Evolutionary conservation across 1,140 invertebrate genomes (phyloP), one percentile per base, ranked within the genome.

Genomic region (Lysiphlebus fabarum): DNA sequence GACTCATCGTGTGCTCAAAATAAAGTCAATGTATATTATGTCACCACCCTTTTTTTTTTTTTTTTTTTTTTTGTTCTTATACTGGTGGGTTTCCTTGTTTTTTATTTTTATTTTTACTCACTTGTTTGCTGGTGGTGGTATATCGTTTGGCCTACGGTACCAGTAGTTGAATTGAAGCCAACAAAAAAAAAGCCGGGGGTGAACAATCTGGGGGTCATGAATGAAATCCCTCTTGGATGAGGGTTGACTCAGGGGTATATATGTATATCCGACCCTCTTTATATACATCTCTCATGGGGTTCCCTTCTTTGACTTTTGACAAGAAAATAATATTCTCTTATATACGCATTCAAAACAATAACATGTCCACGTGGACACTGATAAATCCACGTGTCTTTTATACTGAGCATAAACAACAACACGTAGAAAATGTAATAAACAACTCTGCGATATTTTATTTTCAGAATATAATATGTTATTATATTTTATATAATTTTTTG

Each of bases 221-320:
- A 79, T 78, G 76, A 76, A 77, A 77, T 78, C 75, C 76, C 77
- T 77, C 71, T 63, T 68, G 68, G 70, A 26, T 26, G 17, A 75
- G 75, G 71, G 72, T 73, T 68, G 56, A 51, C 53, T 59, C 66
- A 63, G 66, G 69, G 72, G 71, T 72, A 69, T 62, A 63, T 66
- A n/a, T n/a, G n/a, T n/a, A n/a, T n/a, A n/a, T n/a, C n/a, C n/a
- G 75, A 78, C 74, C 75, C 75, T 77, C 75, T 68, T 56, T 65
- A 71, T 65, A 71, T 66, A 66, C 61, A 58, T 65, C 63, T 63
- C 65, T 56, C 58, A 26, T 26, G 17, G 17, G 17, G 17, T 58
- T 55, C 56, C 34, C 38, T 43, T 48, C 51, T 43, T 44, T 45
- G 45, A 56, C 51, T 58, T 45, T 57, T 58, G 62, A 59, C 62